A percentile compares a stretch with the other conserved stretches of the same genome.
Conservation (phyloP, 2,888 invertebrate genomes). For the Netelia melanura region DNA sequence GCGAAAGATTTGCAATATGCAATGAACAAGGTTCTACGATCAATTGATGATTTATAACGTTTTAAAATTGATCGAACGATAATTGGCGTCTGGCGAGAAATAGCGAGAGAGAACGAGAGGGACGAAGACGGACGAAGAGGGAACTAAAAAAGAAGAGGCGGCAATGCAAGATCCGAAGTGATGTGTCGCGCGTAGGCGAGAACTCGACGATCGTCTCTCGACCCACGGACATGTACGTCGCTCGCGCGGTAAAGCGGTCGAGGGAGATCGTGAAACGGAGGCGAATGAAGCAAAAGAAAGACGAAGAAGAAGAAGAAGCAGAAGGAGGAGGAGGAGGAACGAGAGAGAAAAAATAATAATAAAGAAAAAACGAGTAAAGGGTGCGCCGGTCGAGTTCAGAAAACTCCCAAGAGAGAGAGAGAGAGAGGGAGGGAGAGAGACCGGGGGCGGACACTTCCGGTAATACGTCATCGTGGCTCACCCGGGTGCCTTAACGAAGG, state of each 20-base stretch:
- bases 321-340: conserved; percentile 51
- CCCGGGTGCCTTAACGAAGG: conserved; percentile 50
- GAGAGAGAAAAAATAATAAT: conserved; percentile 65
- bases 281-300: conserved; percentile 21
- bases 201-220: conserved; percentile 66
- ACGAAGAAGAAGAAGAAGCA: conserved; percentile 38
- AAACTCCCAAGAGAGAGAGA: conserved; percentile 48
- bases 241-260: conserved; percentile 42
- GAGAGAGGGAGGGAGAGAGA: conserved; percentile 16
- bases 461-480: conserved; percentile 64
- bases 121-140: conserved; percentile 1
- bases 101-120: background rate
- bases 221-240: conserved; percentile 56
- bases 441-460: conserved; percentile 68
- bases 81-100: conserved; percentile 43
- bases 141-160: conserved; percentile 28
- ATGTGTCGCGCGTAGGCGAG: conserved; percentile 62
- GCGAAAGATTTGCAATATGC: background rate
- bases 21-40: background rate
- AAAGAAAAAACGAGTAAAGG: conserved; percentile 70
- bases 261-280: conserved; percentile 51
- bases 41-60: conserved; percentile 23
- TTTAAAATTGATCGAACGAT: conserved; percentile 52
- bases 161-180: conserved; percentile 8
- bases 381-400: conserved; percentile 72